Evolutionary conservation across 2,797 vertebrate species (phyloP), one percentile per base, ranked within the genome.

Genomic region (Tokudaia muenninki): DNA sequence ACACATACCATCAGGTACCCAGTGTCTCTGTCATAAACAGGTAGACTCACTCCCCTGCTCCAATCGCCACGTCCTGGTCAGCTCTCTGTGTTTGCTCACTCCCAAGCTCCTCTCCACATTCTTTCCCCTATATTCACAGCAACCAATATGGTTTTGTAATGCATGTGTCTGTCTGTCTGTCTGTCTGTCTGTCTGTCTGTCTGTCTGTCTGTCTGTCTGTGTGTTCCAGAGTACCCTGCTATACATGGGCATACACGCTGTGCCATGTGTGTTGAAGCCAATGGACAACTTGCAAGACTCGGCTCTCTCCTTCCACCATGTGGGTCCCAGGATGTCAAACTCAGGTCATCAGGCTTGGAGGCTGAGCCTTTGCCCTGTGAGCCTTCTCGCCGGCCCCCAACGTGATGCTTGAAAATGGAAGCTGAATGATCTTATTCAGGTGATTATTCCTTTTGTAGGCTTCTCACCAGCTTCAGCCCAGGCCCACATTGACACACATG

Each of bases 91-190:
- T 21, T 91, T 87, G 34, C 65, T 88, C 59, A 52, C 77, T 74
- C 93, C 55, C 24, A 17, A 52, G 37, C 1, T 34, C 92, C 77
- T 95, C 26, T 80, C 41, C 12, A 61, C 21, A 79, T 26, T 67
- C 22, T 67, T 67, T 67, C 87, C 52, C 70, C 47, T 78, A 21
- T 34, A 26, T 52, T 91, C 84, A 87, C 29, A 92, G 70, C 47
- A 94, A 87, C 55, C 41, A 90, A 88, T 4, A 57, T 22, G 34
- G 57, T 80, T 47, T 16, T 87, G 95, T 90, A 83, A 24, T 87
- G 92, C 74, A 77, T 70, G 37, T 70, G 70, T 57, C 29, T 26
- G 80, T 90, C 52, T 61, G 0, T 50, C 2, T 70, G 50, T 37
- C 10, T 17, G 8, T 47, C 29, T 31, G 2, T 65, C 61, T 29